Conservation (phyloP, 92 coral and sea anemone species). For the Montipora capitata region DNA sequence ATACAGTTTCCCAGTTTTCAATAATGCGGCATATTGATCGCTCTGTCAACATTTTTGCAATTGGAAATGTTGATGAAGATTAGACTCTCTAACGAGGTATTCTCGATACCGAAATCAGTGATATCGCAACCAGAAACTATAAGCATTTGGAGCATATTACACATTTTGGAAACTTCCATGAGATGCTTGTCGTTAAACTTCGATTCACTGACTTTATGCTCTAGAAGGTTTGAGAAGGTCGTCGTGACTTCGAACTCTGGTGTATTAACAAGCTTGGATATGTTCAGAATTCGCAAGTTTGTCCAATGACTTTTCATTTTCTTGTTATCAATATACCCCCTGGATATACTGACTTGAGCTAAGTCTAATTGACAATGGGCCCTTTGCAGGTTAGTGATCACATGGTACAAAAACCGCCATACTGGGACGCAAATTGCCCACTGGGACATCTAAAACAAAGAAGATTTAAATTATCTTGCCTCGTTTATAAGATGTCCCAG, state of each 20-base stretch:
- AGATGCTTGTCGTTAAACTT: constrained; percentile 20
- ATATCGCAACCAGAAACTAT: neutral
- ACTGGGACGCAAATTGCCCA: too few species aligned
- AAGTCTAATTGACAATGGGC: too few species aligned
- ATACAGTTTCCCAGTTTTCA: neutral
- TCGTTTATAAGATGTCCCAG: too few species aligned
- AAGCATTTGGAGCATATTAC: constrained; percentile 11
- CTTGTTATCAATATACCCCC: constrained; percentile 22
- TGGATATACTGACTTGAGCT: neutral
- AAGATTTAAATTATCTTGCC: too few species aligned
- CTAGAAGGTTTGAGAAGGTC: constrained; percentile 28
- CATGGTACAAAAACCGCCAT: too few species aligned
- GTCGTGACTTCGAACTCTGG: constrained; percentile 10
- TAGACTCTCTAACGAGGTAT: constrained; percentile 10
- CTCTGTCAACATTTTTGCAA: neutral
- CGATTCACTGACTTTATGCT: constrained; percentile 23
- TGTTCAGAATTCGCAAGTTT: constrained; percentile 19
- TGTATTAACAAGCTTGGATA: neutral
- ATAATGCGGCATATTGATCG: neutral
- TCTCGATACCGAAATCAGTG: neutral
- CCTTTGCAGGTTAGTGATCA: too few species aligned
- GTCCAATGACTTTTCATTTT: constrained; percentile 18
- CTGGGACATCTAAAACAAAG: too few species aligned
- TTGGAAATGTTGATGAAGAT: constrained; percentile 32
- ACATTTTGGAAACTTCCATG: constrained; percentile 30